These are phyloP conservation scores for Luehdorfia chinensis DNA, from an alignment of 1,140 invertebrate genomes.

Conservation along the genomic window DNA sequence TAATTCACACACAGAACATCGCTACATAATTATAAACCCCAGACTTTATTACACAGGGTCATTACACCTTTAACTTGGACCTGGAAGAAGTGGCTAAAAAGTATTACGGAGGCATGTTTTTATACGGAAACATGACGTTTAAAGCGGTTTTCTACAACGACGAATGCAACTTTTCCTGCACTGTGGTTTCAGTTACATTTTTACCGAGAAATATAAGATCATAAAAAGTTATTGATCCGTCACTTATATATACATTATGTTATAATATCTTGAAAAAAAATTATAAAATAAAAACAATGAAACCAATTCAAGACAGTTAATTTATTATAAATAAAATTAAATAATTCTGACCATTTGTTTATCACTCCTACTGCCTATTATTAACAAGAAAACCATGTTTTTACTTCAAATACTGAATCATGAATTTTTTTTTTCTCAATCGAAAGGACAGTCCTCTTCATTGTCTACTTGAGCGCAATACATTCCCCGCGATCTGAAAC, in stretches of 20 bases:
- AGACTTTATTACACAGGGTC: no score
- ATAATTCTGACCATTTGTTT: background rate
- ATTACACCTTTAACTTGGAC: conserved; percentile 34
- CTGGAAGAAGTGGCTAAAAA: conserved; percentile 40
- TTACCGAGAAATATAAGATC: conserved; percentile 37
- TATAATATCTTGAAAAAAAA: background rate
- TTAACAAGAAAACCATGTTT: no score
- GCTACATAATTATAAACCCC: no score
- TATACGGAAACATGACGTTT: conserved; percentile 51
- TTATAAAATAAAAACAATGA: background rate
- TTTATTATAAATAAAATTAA: background rate
- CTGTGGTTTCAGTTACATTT: conserved; percentile 30
- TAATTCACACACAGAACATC: no score
- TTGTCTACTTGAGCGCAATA: conserved; percentile 79
- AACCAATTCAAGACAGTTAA: background rate
- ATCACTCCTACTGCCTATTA: no score
- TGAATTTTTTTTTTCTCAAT: conserved; percentile 34
- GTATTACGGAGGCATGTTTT: conserved; percentile 51
- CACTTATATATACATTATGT: no score
- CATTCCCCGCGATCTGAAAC: conserved; percentile 78
- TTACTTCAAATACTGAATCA: no score
- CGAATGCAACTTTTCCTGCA: conserved; percentile 55
- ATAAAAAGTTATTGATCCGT: no score
- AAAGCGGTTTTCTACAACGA: conserved; percentile 45
- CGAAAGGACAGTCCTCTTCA: conserved; percentile 80